Base-by-base conservation (phyloP, 2,797 vertebrate species). In the Meriones psammophilus region DNA sequence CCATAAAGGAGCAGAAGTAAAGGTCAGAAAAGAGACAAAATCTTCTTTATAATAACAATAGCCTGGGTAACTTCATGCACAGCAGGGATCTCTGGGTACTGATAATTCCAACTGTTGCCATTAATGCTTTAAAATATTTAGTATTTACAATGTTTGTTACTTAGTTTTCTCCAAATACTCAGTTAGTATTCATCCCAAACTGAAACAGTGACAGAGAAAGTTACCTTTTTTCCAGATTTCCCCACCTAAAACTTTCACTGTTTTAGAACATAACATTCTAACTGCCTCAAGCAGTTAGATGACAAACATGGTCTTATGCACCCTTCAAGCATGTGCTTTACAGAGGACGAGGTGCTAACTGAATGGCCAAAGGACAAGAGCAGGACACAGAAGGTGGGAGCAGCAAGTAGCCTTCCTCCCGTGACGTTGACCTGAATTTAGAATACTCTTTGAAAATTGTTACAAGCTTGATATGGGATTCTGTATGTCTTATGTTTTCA, bases 401-500 rank as follows among this genome's bases (percentile, higher is more conserved):
- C 15, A 62, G 62, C 30, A 76, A 83, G 36, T 91, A 28, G 94
- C 86, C 66, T 92, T 89, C 66, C 18, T 30, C 71, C 56, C 5
- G 0, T 33, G 14, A 8, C 36, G n/a, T 66, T 12, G 13, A 69
- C 73, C 20, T 71, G 15, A 42, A 88, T 88, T 95, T 96, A 74
- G 64, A 74, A 20, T 1, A 85, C 68, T 8, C 64, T 89, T 76
- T 76, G 50, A 83, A 96, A 92, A 92, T 39, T 92, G 71, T 50
- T 91, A 5, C 66, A 64, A 92, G 18, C 26, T 90, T 92, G 79
- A 91, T 96, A 92, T 0, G 7, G 36, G 28, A 89, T 96, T 95
- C 91, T 85, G 81, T 39, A 83, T 90, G 90, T 89, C n/a, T 42
- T 84, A 10, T 89, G 2, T 74, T 96, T 96, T 80, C 90, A 90